Evolutionary conservation across 2,888 invertebrate species (phyloP), one percentile per base, ranked within the genome.

Genomic region (Notodonta ziczac): DNA sequence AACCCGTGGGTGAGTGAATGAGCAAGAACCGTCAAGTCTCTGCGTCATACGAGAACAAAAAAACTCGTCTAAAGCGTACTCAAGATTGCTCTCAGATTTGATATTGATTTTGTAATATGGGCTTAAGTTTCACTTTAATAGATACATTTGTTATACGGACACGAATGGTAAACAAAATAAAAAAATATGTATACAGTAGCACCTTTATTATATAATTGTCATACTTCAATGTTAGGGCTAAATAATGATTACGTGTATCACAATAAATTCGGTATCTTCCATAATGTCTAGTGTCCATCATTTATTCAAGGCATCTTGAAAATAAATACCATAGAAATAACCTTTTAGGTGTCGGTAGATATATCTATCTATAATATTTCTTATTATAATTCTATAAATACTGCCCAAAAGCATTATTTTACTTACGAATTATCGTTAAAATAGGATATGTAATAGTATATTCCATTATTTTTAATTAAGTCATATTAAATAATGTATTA

Each of bases 141-240:
- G 1, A 24, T 2, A 1, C 1, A 24, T 24, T 24, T 2, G 24
- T 24, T 2, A 24, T 24, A 24, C 7, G 4, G 5, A 42, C 10
- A 42, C 4, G 63, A 63, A 68, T 55, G 6, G 73, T 57, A 66
- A 62, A 61, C 52, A 69, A 68, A 61, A 66, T 9, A 68, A 6
- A 54, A 54, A 66, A 61, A 46, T 59, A 60, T 62, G 59, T 67
- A 71, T 68, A 59, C 63, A 69, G 63, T 76, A 81, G 78, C 71
- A 76, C 74, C 74, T 81, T 77, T 81, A 81, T 73, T 75, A 63
- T 57, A 62, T 60, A 62, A 66, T 66, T 73, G 63, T 72, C 65
- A 65, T 74, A 70, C 61, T 60, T 60, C 58, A 66, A 40, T 66
- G 35, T 39, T 54, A 64, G 58, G 54, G 59, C 46, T 63, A 57